Base-by-base conservation (phyloP, 2,797 vertebrate genomes). In the Enteromius argenteus region DNA sequence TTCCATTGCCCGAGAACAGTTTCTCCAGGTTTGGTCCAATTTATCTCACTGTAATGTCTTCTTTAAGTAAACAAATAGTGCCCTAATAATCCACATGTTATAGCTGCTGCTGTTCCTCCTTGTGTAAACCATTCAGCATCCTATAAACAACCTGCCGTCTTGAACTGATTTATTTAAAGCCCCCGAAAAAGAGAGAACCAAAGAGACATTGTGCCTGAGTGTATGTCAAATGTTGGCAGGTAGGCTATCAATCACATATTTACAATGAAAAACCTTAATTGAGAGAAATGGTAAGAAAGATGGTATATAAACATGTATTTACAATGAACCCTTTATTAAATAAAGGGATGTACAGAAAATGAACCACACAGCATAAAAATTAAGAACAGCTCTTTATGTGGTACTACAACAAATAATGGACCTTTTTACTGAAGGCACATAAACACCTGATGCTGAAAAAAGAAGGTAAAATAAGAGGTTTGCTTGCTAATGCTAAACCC, bases 31-130 rank as follows among this genome's bases (percentile, higher is more conserved):
- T 74, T 74, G 74, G 69, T 80, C 64, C 35, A 53, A 62, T 58
- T 42, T n/a, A 58, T 35, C 27, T 60, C 49, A 62, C 53, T 76
- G 85, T 39, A 35, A 74, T 15, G 58, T 85, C 58, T 53, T 75
- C 35, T 53, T 72, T 30, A 64, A 42, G 39, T 79, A 56, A 49
- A 88, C 83, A 87, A 35, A 66, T 80, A 87, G 78, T 84, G 77
- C 62, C 49, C 67, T 82, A 37, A 75, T 86, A 71, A 78, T 86
- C 60, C 68, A 68, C 80, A 84, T 86, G 66, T 39, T 74, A 49
- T 49, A 72, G 64, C 58, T 71, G 32, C 62, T 75, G 58, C 69
- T 64, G 72, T 39, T 75, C 74, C 71, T 69, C 51, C 27, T 39
- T 58, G 44, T 68, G n/a, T 67, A 35, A 58, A 73, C 53, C 73